Evolutionary conservation across 2,888 invertebrate species (phyloP), one percentile per base, ranked within the genome.

Genomic region (Dynastes tityus): DNA sequence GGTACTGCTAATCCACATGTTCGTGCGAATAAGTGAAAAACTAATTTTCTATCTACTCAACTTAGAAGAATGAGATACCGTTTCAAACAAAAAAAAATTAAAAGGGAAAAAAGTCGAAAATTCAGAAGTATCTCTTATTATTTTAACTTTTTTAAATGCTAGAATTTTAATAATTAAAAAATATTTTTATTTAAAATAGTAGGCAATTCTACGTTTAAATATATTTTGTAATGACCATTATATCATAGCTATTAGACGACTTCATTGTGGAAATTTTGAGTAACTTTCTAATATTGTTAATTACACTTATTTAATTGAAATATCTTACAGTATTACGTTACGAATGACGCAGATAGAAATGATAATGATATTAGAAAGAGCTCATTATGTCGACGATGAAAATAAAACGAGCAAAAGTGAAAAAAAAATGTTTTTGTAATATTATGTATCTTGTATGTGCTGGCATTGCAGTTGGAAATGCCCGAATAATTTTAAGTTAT

Each of bases 1-100:
- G 61, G 84, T 87, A 78, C 80, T 88, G 74, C 79, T 88, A 80
- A 87, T 88, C 75, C 87, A 88, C 82, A 82, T 86, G 79, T 79
- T 87, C 71, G 87, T 88, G 73, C 85, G 87, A 77, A 84, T 87
- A 51, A 80, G 85, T 74, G 88, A 88, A 82, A 87, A 88, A 82
- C 82, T 88, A 73, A 84, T 88, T 78, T 82, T 87, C 77, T 87
- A 86, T 83, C 79, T 87, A 78, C 83, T 87, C 78, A 84, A 86
- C 76, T 82, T 86, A 80, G 82, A 83, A 73, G 82, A 81, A 63
- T 81, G 79, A 80, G 67, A 32, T 49, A 45, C 58, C 27, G 61
- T 68, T 70, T 29, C 37, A 67, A 61, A 70, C 27, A 68, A 55
- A 63, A 29, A 22, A 61, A 77, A 58, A 58, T 55, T 61, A 77